Percentiles rank a stretch among this genome's conserved stretches.
phyloP scores from a whole-genome alignment of 2,113 vertebrate genomes.

The Jaculus jaculus region DNA sequence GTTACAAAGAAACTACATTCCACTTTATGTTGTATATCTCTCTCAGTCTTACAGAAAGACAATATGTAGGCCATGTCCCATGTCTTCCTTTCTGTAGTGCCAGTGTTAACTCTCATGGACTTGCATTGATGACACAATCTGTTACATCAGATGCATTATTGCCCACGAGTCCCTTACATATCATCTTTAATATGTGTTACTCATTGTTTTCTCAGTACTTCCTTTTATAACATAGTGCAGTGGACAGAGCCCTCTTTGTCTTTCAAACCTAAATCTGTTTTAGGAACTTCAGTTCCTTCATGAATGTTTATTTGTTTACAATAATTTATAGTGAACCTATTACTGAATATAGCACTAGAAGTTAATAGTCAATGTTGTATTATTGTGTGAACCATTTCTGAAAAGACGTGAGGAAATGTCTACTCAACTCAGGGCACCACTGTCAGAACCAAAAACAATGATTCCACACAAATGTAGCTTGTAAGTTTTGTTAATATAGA shows the following conservation, averaged over 20 bases:
- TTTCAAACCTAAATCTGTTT: neutral
- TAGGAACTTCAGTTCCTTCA: neutral
- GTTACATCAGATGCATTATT: neutral
- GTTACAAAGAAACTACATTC: neutral
- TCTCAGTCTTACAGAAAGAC: neutral
- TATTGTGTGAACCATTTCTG: too few relatives aligned
- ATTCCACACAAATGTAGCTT: neutral
- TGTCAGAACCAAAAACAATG: too few relatives aligned
- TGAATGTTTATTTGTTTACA: neutral
- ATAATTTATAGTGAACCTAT: neutral
- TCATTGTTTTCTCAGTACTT: conserved; percentile 13
- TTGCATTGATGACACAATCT: neutral
- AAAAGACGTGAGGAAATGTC: too few relatives aligned
- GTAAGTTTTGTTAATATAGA: conserved; percentile 2
- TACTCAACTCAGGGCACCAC: too few relatives aligned
- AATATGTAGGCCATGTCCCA: neutral
- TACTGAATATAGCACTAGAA: neutral
- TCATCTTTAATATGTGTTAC: neutral
- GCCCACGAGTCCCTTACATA: neutral
- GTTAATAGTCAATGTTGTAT: neutral
- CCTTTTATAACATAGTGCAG: neutral
- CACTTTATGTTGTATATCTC: neutral
- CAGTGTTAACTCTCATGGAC: neutral
- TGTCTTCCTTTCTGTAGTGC: neutral
- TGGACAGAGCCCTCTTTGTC: neutral